Evolutionary conservation across 2,113 vertebrate genomes (phyloP).

Genomic region (Piprites chloris): DNA sequence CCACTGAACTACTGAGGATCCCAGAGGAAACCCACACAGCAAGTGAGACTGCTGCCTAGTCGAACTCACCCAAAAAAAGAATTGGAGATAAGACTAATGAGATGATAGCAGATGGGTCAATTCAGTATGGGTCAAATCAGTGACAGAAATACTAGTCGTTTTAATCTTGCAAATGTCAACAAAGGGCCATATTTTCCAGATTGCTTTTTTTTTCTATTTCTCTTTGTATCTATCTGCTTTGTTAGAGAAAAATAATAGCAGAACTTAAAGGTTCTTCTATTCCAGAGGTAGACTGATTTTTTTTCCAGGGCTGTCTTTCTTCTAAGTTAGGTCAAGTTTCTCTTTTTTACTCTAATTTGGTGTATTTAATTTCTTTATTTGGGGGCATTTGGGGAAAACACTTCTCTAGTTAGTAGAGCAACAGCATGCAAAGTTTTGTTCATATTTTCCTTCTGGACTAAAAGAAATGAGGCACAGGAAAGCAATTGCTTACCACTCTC

Average conservation of each 20-base stretch:
- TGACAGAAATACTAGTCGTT: neutral
- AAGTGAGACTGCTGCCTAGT: neutral
- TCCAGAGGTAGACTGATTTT: neutral
- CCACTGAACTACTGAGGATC: neutral
- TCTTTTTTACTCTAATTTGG: neutral
- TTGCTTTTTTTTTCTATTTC: neutral
- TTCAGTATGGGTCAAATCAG: neutral
- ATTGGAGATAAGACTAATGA: neutral
- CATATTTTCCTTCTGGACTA: neutral
- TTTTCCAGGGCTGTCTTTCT: neutral
- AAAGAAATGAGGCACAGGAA: neutral
- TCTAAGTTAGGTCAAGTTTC: neutral
- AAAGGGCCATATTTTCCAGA: neutral
- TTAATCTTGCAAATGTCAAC: neutral
- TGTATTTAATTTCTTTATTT: neutral
- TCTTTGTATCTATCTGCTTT: neutral
- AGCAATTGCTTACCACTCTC: neutral
- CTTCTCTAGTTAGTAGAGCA: neutral
- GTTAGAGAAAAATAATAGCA: neutral
- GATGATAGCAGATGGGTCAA: neutral
- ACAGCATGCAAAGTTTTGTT: neutral
- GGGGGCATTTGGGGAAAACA: neutral
- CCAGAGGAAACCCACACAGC: fast-evolving
- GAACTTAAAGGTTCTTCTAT: neutral
- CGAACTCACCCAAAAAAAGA: neutral